Conservation (phyloP, 2,797 vertebrate species). For the Peromyscus attwateri region DNA sequence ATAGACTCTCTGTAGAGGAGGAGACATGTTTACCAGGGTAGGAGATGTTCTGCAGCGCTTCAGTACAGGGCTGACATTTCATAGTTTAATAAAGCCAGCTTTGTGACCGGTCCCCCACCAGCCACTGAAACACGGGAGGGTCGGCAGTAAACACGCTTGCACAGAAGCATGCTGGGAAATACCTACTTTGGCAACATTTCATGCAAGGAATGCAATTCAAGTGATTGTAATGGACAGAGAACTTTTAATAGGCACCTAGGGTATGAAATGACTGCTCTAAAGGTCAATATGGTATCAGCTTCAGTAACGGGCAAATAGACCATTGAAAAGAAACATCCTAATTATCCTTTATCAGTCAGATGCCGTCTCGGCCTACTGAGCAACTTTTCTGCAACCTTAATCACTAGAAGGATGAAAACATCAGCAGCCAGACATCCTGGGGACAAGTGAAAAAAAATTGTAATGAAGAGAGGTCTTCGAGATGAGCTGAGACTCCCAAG, state of each 20-base stretch:
- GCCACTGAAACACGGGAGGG: background rate
- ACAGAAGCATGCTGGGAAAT: background rate
- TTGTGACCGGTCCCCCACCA: background rate
- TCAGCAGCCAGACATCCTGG: background rate
- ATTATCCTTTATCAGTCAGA: slow-evolving; percentile 47
- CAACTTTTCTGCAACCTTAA: background rate
- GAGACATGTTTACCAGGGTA: slow-evolving; percentile 21
- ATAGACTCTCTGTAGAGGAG: slow-evolving; percentile 59
- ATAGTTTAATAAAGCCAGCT: background rate
- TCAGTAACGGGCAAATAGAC: slow-evolving; percentile 22
- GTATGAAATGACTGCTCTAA: slow-evolving; percentile 51
- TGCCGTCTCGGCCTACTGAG: background rate
- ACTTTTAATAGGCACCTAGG: slow-evolving; percentile 38
- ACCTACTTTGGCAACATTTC: background rate
- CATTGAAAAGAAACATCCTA: slow-evolving; percentile 32
- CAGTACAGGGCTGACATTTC: background rate
- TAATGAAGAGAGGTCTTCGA: background rate
- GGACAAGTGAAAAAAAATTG: background rate
- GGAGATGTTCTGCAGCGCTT: background rate
- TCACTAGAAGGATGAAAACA: background rate
- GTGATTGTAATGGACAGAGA: background rate
- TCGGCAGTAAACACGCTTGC: background rate
- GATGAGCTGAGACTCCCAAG: background rate
- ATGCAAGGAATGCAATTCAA: background rate
- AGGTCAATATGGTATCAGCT: slow-evolving; percentile 9